Conservation (phyloP, 2,888 invertebrate genomes). For the Caenorhabditis sinica region DNA sequence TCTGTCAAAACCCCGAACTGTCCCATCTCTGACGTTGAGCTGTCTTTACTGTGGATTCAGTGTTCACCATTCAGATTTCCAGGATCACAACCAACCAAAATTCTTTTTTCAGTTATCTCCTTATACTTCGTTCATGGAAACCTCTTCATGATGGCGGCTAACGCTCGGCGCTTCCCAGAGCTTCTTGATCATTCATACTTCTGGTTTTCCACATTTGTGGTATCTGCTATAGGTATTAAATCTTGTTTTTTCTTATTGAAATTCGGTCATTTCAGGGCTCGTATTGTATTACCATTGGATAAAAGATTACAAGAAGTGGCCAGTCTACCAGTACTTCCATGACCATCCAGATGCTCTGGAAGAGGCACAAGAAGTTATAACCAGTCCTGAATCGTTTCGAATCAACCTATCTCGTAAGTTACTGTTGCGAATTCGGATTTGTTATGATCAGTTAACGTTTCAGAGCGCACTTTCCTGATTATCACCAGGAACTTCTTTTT, state of each 20-base stretch:
- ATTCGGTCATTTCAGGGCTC: background rate
- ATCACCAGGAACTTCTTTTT: constrained; percentile 23
- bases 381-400: constrained; percentile 22
- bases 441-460: background rate
- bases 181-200: constrained; percentile 16
- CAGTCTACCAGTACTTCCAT: constrained; percentile 31
- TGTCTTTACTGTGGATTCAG: no score
- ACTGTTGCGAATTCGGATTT: background rate
- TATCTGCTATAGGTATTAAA: constrained; percentile 16
- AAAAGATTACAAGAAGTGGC: constrained; percentile 37
- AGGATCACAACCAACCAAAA: background rate
- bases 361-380: constrained; percentile 1
- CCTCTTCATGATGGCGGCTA: background rate
- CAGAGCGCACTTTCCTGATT: constrained; percentile 23
- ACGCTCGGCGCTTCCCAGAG: constrained; percentile 20
- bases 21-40: no score
- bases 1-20: no score
- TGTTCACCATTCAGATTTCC: no score
- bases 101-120: constrained; percentile 28
- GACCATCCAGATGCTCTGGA: constrained; percentile 46
- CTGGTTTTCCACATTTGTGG: background rate
- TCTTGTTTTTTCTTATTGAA: background rate
- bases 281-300: constrained; percentile 1
- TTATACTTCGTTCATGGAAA: constrained; percentile 44
- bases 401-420: constrained; percentile 33